A percentile compares a stretch with the other conserved stretches of the same genome.
Conservation (phyloP, 2,797 vertebrate species). For the Carcharodon carcharias region DNA sequence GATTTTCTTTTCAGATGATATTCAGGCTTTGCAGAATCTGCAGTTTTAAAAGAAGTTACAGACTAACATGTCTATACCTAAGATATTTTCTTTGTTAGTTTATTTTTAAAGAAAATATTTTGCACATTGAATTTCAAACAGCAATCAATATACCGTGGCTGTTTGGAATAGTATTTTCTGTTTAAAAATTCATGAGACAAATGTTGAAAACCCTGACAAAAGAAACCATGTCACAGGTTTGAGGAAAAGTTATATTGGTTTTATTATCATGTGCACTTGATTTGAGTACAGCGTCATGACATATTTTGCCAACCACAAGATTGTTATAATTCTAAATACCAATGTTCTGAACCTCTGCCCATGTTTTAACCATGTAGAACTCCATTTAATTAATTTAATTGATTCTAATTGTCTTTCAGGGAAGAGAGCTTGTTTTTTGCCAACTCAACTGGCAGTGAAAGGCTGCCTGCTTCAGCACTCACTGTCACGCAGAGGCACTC, state of each 20-base stretch:
- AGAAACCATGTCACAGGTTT: neutral
- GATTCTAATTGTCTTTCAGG: slow-evolving; percentile 60
- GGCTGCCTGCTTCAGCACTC: slow-evolving; percentile 73
- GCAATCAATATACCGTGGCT: neutral
- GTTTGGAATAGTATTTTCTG: neutral
- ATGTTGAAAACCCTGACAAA: neutral
- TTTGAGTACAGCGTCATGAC: neutral
- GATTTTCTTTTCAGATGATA: neutral
- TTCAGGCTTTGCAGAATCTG: neutral
- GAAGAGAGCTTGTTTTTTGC: slow-evolving; percentile 50
- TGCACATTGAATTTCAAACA: neutral
- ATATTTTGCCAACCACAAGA: slow-evolving; percentile 24
- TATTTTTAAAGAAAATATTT: neutral
- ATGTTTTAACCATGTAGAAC: slow-evolving; percentile 49
- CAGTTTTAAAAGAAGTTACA: neutral
- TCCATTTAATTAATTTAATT: slow-evolving; percentile 59
- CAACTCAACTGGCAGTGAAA: slow-evolving; percentile 56
- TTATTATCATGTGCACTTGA: neutral
- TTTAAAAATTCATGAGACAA: neutral
- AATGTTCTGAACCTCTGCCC: slow-evolving; percentile 57
- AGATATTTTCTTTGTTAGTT: neutral
- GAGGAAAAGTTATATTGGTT: slow-evolving; percentile 25
- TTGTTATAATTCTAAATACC: slow-evolving; percentile 47
- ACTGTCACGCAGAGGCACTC: slow-evolving; percentile 72
- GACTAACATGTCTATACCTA: neutral